Base-by-base conservation (phyloP, 2,113 vertebrate species). In the Megaceryle maxima region DNA sequence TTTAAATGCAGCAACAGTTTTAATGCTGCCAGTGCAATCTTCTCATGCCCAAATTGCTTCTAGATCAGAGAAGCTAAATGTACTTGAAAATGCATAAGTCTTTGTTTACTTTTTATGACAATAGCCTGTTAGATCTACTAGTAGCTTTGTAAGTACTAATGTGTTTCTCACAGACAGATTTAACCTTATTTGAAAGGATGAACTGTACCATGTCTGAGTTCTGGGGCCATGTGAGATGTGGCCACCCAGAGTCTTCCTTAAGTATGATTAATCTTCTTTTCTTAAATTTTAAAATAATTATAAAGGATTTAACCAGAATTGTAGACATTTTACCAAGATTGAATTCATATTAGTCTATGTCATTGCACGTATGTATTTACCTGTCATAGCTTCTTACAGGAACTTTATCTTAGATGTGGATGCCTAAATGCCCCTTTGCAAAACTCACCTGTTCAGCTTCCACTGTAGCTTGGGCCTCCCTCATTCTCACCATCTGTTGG, bases 91-190 rank as follows among this genome's bases (percentile, higher is more conserved):
- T 88, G 67, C 63, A 77, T 91, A 82, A 92, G 79, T 85, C 75
- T 92, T 88, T 88, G 79, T 91, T 96, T 94, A 88, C 75, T 77
- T 93, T 93, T 87, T 90, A 85, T 90, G 75, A 62, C 50, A 44
- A 78, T 83, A 70, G 67, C 75, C 72, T 76, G 46, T 73, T 89
- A 82, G 53, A 81, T 69, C 53, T 74, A 81, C 62, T 26, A 69
- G 50, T n/a, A 72, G 63, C 39, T 87, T 62, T 80, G 17, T 68
- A 70, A 84, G 43, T 57, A 62, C 14, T 53, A 16, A 53, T 28
- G 26, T 53, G 19, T 46, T 93, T 56, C 17, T 14, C 24, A 29
- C 14, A 57, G 68, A 3, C 20, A 66, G 44, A 21, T 92, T 84
- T n/a, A 62, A 26, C 53, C 33, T 87, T 24, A 22, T 68, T 51